Evolutionary conservation across 2,888 invertebrate genomes (phyloP).

Genomic region (Cyclophora albipunctata): DNA sequence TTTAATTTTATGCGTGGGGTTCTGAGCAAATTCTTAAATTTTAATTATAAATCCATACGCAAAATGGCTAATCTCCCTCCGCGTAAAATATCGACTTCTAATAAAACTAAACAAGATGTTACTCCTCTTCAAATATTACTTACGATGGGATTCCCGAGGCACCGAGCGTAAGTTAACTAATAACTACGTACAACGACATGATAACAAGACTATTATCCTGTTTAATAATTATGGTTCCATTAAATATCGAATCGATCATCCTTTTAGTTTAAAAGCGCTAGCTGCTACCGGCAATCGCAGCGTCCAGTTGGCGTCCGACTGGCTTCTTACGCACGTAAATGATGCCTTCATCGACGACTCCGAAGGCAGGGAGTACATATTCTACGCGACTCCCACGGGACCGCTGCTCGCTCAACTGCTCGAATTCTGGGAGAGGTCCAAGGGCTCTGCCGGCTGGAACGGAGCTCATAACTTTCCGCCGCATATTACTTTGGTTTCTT

Average conservation of each 20-base stretch:
- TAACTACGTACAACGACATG: not conserved
- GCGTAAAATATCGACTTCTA: slow-evolving; percentile 82
- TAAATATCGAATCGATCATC: too few species aligned
- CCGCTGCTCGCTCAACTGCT: slow-evolving; percentile 81
- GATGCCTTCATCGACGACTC: slow-evolving; percentile 86
- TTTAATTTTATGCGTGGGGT: slow-evolving; percentile 37
- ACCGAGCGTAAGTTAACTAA: slow-evolving; percentile 84
- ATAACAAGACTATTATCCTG: not conserved
- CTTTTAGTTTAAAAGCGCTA: slow-evolving; percentile 87
- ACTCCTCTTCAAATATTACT: slow-evolving; percentile 87
- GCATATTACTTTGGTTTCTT: slow-evolving; percentile 91
- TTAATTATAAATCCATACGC: slow-evolving; percentile 13
- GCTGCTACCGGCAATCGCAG: slow-evolving; percentile 93
- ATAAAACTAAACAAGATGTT: slow-evolving; percentile 82
- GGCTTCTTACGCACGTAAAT: slow-evolving; percentile 92
- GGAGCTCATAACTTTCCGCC: slow-evolving; percentile 93
- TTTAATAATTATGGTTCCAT: not conserved
- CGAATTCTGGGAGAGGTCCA: slow-evolving; percentile 86
- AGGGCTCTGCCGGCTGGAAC: slow-evolving; percentile 86
- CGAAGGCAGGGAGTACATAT: slow-evolving; percentile 87
- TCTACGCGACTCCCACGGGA: slow-evolving; percentile 91
- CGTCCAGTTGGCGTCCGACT: slow-evolving; percentile 91
- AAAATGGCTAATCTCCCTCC: slow-evolving; percentile 86
- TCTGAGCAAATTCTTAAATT: slow-evolving; percentile 23
- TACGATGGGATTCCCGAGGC: slow-evolving; percentile 92